Evolutionary conservation across 2,113 vertebrate species (phyloP).

Genomic region (Rhinolophus sinicus): DNA sequence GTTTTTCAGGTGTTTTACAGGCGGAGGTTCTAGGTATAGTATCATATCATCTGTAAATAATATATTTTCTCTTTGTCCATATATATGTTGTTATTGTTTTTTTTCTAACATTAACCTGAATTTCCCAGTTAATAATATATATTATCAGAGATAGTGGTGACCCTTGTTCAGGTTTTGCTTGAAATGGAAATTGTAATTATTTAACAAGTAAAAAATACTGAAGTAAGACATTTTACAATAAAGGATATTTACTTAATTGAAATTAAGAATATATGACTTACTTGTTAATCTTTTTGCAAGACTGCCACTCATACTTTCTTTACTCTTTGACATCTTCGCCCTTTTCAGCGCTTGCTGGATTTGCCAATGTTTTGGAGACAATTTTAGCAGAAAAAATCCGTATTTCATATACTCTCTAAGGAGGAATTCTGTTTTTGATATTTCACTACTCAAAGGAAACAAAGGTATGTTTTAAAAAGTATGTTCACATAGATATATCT

Average conservation of each 20-base stretch:
- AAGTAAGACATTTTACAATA: conserved; percentile 21
- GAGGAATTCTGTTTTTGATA: conserved; percentile 80
- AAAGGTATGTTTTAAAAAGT: background rate
- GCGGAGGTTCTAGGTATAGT: background rate
- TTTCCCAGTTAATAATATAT: conserved; percentile 44
- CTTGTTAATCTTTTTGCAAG: conserved; percentile 53
- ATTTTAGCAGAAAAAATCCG: conserved; percentile 80
- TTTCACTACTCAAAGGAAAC: conserved; percentile 81
- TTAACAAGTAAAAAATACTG: background rate
- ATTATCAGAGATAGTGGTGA: background rate
- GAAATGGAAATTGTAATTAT: background rate
- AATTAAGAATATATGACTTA: conserved; percentile 49
- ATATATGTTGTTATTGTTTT: conserved; percentile 20
- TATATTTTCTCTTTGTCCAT: background rate
- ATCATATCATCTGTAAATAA: conserved; percentile 20
- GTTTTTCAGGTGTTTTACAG: background rate
- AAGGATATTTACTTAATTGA: background rate
- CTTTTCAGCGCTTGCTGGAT: conserved; percentile 69
- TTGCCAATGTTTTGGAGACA: conserved; percentile 83
- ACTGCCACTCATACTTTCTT: background rate
- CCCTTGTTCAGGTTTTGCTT: conserved; percentile 1
- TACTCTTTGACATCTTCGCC: background rate
- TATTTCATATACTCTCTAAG: conserved; percentile 81
- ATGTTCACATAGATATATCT: background rate
- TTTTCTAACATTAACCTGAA: conserved; percentile 33